Percentiles rank a stretch among this genome's conserved stretches.
phyloP scores from a whole-genome alignment of 1,140 invertebrate genomes.

The Lerema accius region DNA sequence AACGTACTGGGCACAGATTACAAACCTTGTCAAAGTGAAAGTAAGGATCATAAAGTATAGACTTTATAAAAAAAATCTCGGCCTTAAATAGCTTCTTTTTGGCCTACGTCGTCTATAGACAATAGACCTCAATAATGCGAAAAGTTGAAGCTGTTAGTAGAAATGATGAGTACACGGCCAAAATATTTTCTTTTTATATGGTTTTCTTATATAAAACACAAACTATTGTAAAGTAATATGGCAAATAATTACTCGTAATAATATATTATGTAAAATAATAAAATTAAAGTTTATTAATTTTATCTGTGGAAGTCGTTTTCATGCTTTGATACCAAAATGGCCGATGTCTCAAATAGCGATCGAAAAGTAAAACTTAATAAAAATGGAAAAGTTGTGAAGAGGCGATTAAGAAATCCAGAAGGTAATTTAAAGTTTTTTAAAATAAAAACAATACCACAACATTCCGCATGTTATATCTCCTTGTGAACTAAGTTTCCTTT shows the following conservation, averaged over 20 bases:
- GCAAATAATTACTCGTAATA: too few species aligned
- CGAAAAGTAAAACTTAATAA: slow-evolving; percentile 76
- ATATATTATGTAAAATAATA: too few species aligned
- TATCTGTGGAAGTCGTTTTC: slow-evolving; percentile 7
- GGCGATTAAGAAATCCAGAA: slow-evolving; percentile 78
- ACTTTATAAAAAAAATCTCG: neutral
- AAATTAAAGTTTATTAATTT: too few species aligned
- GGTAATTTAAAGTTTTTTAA: slow-evolving; percentile 51
- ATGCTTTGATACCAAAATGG: slow-evolving; percentile 77
- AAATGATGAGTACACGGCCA: too few species aligned
- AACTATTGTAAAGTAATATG: too few species aligned
- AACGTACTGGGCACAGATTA: slow-evolving; percentile 72
- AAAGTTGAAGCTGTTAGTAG: too few species aligned
- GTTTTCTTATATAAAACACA: too few species aligned
- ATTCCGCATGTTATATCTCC: slow-evolving; percentile 19
- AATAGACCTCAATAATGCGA: too few species aligned
- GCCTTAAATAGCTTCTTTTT: neutral
- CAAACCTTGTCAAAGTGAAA: slow-evolving; percentile 13
- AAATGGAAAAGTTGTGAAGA: slow-evolving; percentile 78
- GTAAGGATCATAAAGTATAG: neutral
- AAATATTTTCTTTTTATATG: too few species aligned
- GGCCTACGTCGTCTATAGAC: neutral
- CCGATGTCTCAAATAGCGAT: slow-evolving; percentile 78
- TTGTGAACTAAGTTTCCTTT: slow-evolving; percentile 26
- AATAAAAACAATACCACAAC: slow-evolving; percentile 14